A percentile compares a stretch with the other conserved stretches of the same genome.
Evolutionary conservation across 2,113 vertebrate species (phyloP).

Genomic region (Shinisaurus crocodilurus): DNA sequence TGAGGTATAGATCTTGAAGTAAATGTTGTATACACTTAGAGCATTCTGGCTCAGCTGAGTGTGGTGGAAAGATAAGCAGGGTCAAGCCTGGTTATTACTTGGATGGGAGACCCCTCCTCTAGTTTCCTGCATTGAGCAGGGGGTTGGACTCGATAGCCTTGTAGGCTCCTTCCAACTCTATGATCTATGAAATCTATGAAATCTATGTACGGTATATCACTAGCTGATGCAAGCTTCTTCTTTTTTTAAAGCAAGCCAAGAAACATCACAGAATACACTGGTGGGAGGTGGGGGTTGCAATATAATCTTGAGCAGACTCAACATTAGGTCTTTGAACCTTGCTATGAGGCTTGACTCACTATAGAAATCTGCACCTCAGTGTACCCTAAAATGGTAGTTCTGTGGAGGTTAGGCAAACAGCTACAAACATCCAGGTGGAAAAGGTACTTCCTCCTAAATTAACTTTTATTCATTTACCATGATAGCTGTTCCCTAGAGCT

Average conservation of each 20-base stretch:
- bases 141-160: no score
- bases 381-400: neutral
- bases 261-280: neutral
- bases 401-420: neutral
- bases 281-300: neutral
- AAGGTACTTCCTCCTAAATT: accelerated
- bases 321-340: neutral
- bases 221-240: no score
- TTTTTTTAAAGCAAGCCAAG: neutral
- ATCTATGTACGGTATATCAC: no score
- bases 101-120: no score
- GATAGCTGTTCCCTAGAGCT: neutral
- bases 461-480: accelerated
- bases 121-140: no score
- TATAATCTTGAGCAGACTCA: neutral
- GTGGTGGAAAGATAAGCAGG: neutral
- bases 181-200: no score
- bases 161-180: no score
- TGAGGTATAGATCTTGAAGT: neutral
- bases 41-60: neutral
- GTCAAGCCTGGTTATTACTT: no score
- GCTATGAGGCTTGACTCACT: neutral
- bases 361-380: neutral
- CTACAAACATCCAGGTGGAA: neutral
- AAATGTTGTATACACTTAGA: neutral